Evolutionary conservation across 2,113 vertebrate species (phyloP).

Genomic region (Echinops telfairi): DNA sequence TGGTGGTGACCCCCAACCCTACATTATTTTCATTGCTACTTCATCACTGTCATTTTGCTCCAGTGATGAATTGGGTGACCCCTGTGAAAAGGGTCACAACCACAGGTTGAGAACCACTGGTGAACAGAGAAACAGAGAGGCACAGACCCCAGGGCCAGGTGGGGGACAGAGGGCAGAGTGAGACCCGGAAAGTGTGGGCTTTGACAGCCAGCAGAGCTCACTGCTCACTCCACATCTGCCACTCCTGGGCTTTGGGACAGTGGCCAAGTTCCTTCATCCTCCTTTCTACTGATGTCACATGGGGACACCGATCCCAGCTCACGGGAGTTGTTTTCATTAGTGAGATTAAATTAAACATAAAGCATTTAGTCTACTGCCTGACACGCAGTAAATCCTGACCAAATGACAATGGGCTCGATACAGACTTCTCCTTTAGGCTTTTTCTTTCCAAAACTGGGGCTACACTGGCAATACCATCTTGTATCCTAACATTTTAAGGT

Average conservation of each 20-base stretch:
- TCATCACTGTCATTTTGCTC: no score
- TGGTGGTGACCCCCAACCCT: no score
- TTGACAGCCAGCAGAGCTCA: background rate
- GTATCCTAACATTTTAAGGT: background rate
- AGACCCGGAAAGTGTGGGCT: background rate
- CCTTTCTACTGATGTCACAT: no score
- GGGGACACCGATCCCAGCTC: background rate
- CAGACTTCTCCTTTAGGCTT: accelerated
- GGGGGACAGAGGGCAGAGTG: background rate
- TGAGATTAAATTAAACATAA: conserved; percentile 18
- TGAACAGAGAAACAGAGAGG: background rate
- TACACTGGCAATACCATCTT: background rate
- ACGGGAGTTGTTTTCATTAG: background rate
- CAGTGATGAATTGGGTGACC: no score
- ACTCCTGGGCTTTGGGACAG: background rate
- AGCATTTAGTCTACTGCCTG: background rate
- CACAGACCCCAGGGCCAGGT: background rate
- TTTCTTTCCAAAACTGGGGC: background rate
- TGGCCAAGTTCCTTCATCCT: background rate
- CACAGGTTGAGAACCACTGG: no score
- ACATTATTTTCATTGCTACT: no score
- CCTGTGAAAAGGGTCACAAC: no score
- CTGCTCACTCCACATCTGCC: background rate
- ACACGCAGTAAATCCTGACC: background rate
- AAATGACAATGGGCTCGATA: background rate